phyloP scores from a whole-genome alignment of 2,888 invertebrate genomes.

The Diadegma fenestrale region DNA sequence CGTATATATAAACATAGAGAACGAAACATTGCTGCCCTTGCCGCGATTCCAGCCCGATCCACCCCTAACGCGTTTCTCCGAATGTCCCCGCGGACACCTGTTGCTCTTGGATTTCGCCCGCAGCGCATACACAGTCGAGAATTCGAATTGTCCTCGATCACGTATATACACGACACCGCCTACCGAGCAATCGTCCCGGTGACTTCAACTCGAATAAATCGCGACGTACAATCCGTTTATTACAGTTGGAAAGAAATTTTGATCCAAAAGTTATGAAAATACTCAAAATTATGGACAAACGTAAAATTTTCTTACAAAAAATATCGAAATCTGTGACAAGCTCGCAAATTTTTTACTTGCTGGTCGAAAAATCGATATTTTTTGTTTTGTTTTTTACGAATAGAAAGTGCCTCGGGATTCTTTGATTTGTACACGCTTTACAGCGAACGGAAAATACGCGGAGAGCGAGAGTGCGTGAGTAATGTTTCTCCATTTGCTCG shows the following conservation, averaged over 20 bases:
- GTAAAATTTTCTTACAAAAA: too few species aligned
- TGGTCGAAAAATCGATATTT: too few species aligned
- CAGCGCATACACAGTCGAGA: conserved; percentile 40
- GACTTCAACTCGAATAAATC: conserved; percentile 44
- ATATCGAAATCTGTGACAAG: too few species aligned
- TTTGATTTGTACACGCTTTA: conserved; percentile 53
- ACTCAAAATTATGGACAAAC: background rate
- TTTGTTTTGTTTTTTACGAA: conserved; percentile 6
- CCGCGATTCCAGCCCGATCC: conserved; percentile 73
- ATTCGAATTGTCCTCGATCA: conserved; percentile 34
- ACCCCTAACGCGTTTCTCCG: conserved; percentile 82
- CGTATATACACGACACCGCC: background rate
- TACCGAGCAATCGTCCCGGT: conserved; percentile 43
- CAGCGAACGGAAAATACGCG: conserved; percentile 34
- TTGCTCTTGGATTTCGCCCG: conserved; percentile 76
- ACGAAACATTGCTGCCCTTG: conserved; percentile 62
- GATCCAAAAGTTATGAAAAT: background rate
- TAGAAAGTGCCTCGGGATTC: conserved; percentile 54
- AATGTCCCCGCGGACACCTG: conserved; percentile 85
- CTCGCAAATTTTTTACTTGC: too few species aligned
- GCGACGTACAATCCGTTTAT: conserved; percentile 3
- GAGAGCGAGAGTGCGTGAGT: conserved; percentile 81
- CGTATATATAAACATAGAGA: conserved; percentile 26
- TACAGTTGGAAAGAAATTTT: background rate
- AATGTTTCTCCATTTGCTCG: conserved; percentile 81